Percentiles rank a stretch among this genome's conserved stretches.
These are phyloP conservation scores for Lysandra coridon DNA, from an alignment of 2,888 invertebrate species.

Conservation along the genomic window DNA sequence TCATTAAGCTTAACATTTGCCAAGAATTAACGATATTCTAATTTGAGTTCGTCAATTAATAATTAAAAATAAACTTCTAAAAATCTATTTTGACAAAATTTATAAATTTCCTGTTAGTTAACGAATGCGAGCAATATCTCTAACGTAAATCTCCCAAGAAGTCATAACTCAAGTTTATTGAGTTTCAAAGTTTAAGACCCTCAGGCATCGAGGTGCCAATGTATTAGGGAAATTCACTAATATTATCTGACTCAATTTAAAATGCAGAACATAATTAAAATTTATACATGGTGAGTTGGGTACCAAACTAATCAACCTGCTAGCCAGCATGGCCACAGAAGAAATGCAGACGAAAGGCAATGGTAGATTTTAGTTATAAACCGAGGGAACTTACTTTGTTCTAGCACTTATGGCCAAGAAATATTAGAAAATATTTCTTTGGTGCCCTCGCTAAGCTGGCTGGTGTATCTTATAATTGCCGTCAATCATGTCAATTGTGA, in stretches of 20 bases:
- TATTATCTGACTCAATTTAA: conserved; percentile 45
- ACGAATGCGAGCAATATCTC: conserved; percentile 72
- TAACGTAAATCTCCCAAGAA: conserved; percentile 67
- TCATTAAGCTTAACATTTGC: not conserved
- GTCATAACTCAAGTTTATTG: conserved; percentile 73
- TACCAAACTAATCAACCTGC: too few species aligned
- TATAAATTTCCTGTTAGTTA: conserved; percentile 46
- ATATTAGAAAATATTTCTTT: too few species aligned
- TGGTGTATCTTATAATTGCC: too few species aligned
- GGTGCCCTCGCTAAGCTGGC: too few species aligned
- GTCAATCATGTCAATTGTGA: too few species aligned
- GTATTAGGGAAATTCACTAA: conserved; percentile 45
- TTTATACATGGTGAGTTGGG: not conserved
- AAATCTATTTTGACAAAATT: not conserved
- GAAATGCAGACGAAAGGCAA: too few species aligned
- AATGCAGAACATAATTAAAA: conserved; percentile 36
- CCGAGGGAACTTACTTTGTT: too few species aligned
- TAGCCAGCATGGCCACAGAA: too few species aligned
- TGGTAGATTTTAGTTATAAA: too few species aligned
- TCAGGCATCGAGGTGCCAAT: conserved; percentile 42
- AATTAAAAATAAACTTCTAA: not conserved
- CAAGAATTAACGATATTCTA: not conserved
- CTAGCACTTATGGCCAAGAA: too few species aligned
- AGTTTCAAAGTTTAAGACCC: conserved; percentile 65
- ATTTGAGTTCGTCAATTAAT: not conserved